Evolutionary conservation across 2,113 vertebrate genomes (phyloP), one percentile per base, ranked within the genome.

Genomic region (Pluvianellus socialis): DNA sequence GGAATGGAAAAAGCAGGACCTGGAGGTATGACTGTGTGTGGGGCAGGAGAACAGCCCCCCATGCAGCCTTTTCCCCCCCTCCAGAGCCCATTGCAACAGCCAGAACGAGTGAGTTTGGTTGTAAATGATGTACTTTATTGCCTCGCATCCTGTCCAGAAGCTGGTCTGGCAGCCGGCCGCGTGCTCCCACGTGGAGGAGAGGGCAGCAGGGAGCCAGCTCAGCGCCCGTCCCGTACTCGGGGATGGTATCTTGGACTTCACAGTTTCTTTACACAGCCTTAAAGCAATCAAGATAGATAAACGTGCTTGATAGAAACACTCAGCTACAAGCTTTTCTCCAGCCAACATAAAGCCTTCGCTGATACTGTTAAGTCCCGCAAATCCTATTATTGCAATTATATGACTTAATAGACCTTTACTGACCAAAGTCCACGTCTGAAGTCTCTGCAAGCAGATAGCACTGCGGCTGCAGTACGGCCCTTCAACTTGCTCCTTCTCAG

Each of bases 211-310:
- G 63, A 86, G 59, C 79, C 82, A 66, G 38, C 47, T 67, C 88
- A 63, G 79, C 0, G 0, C 44, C 40, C 3, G 6, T 59, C 80
- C 88, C 12, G 0, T 23, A 16, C 16, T 27, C 10, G 1, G 67
- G 38, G 59, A 11, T 4, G 0, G 56, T 72, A 52, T 61, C 91
- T 81, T 59, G 83, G 74, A 94, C 73, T 94, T 96, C 97, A 97
- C 94, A 97, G 97, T 95, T 94, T 91, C 89, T 96, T 95, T 79
- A 81, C 53, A 80, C 80, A 92, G 77, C 47, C 83, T 89, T 52
- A 88, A 92, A 94, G 68, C 76, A 66, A 67, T 79, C 40, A 53
- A 83, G 58, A 45, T 66, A 72, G 86, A 91, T 95, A 95, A 82
- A 75, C 0, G 1, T 65, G 10, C 45, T 49, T 38, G n/a, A 53